These are phyloP conservation scores for Agrenia bidenticulata DNA, from an alignment of 2,888 invertebrate genomes.

Conservation along the genomic window DNA sequence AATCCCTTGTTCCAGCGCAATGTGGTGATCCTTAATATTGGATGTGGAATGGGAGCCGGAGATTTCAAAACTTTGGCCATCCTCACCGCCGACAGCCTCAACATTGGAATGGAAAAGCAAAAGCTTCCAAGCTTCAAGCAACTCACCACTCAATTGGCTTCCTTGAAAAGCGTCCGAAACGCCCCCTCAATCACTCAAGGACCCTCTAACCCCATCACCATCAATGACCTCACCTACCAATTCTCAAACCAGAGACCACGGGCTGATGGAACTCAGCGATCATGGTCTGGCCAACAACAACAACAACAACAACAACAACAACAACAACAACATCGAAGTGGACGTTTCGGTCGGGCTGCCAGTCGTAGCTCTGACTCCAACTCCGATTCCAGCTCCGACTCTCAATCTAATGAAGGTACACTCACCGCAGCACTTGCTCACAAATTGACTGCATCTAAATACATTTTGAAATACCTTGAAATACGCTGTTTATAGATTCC, in stretches of 20 bases:
- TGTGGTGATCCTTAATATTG: neutral
- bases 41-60: neutral
- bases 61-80: constrained; percentile 8
- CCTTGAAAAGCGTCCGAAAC: neutral
- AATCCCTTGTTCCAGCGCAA: constrained; percentile 3
- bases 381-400: constrained; percentile 13
- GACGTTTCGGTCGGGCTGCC: constrained; percentile 1
- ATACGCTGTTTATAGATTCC: no score
- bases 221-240: constrained; percentile 2
- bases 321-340: neutral
- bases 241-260: neutral
- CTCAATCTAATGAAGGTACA: neutral
- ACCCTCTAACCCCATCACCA: neutral
- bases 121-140: constrained; percentile 11
- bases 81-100: constrained; percentile 1
- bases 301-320: neutral
- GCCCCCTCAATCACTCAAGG: neutral
- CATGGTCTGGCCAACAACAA: neutral
- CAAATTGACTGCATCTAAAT: no score
- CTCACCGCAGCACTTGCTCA: no score
- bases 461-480: no score
- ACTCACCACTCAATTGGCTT: constrained; percentile 5
- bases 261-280: neutral
- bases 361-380: constrained; percentile 10
- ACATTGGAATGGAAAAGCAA: constrained; percentile 1